Evolutionary conservation across 2,797 vertebrate genomes (phyloP), one percentile per base, ranked within the genome.

Genomic region (Poliocrania exsul): DNA sequence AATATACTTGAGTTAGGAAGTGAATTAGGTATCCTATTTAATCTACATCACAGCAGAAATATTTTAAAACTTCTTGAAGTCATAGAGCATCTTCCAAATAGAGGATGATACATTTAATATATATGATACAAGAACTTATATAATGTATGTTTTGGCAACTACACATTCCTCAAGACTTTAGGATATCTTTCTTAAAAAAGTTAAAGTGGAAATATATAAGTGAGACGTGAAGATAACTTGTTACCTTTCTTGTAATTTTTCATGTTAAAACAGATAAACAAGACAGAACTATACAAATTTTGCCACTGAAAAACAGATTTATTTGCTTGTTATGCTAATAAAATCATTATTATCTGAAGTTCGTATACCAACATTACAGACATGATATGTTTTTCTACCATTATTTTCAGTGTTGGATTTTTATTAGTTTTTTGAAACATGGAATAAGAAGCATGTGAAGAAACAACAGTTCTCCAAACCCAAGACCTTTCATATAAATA

Each of bases 131-230:
- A 57, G 28, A n/a, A 14, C 10, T 18, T 8, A 5, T 13, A 37
- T 50, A 57, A 50, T 37, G 5, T 38, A 9, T 61, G 11, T 47
- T 80, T 83, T 61, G 31, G 13, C 11, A 80, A 10, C 9, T 35
- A n/a, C 18, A 35, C 14, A 17, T 15, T 38, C 24, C 11, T 82
- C 33, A 56, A 56, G 17, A n/a, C 11, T 60, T 85, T 31, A 38
- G 1, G 66, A 86, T 25, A 53, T 13, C 6, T 66, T 70, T 37
- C 21, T 1, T 0, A 69, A 81, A 53, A 46, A 31, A 1, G 2
- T 28, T 60, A 8, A 44, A 46, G 5, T 14, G 15, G 29, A 77
- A 77, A 66, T 14, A 4, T 13, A n/a, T 44, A 53, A 53, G 12
- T 31, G 35, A 46, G 29, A 24, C 28, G 1, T 54, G 29, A 78